Evolutionary conservation across 2,797 vertebrate species (phyloP).

Genomic region (Pangasius macronema): DNA sequence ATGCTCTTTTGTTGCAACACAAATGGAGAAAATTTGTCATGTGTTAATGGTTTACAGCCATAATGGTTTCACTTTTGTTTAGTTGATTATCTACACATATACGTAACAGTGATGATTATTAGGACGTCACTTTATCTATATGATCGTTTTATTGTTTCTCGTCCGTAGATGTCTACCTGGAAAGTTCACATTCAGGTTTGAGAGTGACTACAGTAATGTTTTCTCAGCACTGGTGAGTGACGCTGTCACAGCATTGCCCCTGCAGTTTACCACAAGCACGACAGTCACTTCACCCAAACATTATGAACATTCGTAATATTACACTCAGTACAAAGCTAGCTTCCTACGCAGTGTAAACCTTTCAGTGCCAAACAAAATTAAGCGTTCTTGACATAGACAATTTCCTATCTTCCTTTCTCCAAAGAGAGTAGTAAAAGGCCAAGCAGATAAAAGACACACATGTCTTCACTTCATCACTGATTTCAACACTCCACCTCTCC

Average conservation of each 20-base stretch:
- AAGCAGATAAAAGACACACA: constrained; percentile 65
- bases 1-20: not conserved
- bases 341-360: no score
- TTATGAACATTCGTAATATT: not conserved
- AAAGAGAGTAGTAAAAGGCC: constrained; percentile 43
- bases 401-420: no score
- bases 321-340: not conserved
- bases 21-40: not conserved
- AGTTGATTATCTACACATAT: not conserved
- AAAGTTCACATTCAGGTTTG: not conserved
- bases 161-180: not conserved
- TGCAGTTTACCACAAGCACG: not conserved
- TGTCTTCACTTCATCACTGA: constrained; percentile 69
- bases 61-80: not conserved
- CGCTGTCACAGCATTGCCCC: not conserved
- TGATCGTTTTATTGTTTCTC: no score
- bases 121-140: no score
- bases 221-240: not conserved
- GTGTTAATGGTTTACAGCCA: not conserved
- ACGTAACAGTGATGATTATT: not conserved
- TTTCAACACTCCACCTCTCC: constrained; percentile 53
- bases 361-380: no score
- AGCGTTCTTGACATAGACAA: no score
- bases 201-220: not conserved
- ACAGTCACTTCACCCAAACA: not conserved